A percentile compares a stretch with the other conserved stretches of the same genome.
These are phyloP conservation scores for Sinotaia quadrata DNA, from an alignment of 2,888 invertebrate genomes.

Conservation along the genomic window DNA sequence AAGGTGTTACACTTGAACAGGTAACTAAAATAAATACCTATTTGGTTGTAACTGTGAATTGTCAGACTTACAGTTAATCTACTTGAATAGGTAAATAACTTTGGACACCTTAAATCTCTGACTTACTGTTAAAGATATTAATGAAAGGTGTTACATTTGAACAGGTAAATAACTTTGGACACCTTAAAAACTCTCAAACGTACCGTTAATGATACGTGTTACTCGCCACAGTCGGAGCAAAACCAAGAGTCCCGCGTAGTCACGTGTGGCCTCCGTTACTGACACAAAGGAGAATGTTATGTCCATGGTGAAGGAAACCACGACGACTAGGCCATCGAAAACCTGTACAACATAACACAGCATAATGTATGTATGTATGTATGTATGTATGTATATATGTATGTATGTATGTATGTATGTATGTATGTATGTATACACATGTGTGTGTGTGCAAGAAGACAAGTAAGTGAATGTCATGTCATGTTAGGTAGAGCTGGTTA, in stretches of 20 bases:
- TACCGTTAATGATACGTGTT: constrained; percentile 46
- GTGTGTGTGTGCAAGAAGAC: background rate
- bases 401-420: background rate
- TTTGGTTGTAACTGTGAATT: too few species aligned
- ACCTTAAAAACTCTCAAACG: too few species aligned
- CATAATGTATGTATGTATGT: background rate
- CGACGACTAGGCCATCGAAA: constrained; percentile 55
- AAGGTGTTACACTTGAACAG: too few species aligned
- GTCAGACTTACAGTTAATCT: too few species aligned
- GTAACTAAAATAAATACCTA: too few species aligned
- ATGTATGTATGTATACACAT: background rate
- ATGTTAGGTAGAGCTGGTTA: too few species aligned
- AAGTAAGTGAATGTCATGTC: too few species aligned
- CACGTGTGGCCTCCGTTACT: constrained; percentile 46
- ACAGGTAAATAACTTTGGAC: too few species aligned
- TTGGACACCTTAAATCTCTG: too few species aligned
- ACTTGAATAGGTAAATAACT: too few species aligned
- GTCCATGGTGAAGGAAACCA: constrained; percentile 55
- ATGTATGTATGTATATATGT: background rate
- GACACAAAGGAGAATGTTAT: constrained; percentile 54
- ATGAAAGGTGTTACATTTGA: too few species aligned
- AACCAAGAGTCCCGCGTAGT: constrained; percentile 49
- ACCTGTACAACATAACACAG: constrained; percentile 43
- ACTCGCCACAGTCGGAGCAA: constrained; percentile 45
- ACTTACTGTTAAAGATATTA: too few species aligned